phyloP scores from a whole-genome alignment of 2,888 invertebrate genomes.

The Nysson spinosus region DNA sequence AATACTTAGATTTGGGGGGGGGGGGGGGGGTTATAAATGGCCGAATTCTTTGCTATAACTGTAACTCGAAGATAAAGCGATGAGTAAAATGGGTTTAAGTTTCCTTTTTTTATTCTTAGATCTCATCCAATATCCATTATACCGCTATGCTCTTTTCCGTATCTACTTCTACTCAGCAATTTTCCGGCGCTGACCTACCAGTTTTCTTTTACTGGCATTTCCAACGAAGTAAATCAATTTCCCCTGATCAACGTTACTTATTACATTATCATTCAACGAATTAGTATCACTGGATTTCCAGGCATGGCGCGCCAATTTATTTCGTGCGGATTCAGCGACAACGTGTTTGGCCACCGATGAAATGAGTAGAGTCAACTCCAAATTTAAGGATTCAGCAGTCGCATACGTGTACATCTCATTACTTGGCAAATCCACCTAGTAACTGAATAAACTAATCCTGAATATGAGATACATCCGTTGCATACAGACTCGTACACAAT shows the following conservation, averaged over 20 bases:
- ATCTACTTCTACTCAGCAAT: constrained; percentile 38
- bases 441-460: constrained; percentile 6
- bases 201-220: constrained; percentile 25
- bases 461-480: background rate
- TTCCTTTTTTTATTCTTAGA: constrained; percentile 14
- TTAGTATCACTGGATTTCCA: constrained; percentile 6
- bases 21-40: constrained; percentile 10
- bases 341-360: too few relatives aligned
- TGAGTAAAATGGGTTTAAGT: constrained; percentile 40
- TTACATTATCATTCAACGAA: constrained; percentile 41
- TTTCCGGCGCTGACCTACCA: constrained; percentile 46
- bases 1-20: constrained; percentile 5
- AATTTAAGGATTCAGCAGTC: background rate
- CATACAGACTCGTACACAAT: background rate
- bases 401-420: constrained; percentile 3
- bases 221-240: constrained; percentile 39
- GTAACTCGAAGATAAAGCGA: constrained; percentile 42
- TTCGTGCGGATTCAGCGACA: too few relatives aligned
- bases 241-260: constrained; percentile 43
- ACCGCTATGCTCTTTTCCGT: constrained; percentile 19
- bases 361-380: too few relatives aligned
- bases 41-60: constrained; percentile 22
- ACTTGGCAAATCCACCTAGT: constrained; percentile 7
- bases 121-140: constrained; percentile 43
- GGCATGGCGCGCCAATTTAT: constrained; percentile 1